Evolutionary conservation across 2,113 vertebrate species (phyloP).

Genomic region (Channa argus): DNA sequence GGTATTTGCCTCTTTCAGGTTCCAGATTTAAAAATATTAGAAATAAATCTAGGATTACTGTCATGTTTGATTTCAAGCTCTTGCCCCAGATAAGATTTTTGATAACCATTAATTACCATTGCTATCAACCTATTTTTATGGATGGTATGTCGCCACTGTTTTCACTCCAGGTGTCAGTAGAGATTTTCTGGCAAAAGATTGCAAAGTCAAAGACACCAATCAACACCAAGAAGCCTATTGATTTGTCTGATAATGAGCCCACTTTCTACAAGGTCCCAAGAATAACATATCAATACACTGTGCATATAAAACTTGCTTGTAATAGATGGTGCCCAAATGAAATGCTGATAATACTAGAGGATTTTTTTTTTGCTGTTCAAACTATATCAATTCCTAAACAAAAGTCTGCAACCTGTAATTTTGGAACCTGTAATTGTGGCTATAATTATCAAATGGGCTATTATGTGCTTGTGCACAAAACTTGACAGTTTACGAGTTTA

Average conservation of each 20-base stretch:
- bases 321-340: neutral
- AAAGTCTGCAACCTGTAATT: neutral
- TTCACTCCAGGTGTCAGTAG: conserved; percentile 30
- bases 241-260: conserved; percentile 69
- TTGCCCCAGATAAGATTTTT: too few relatives aligned
- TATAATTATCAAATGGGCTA: neutral
- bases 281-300: conserved; percentile 48
- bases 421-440: neutral
- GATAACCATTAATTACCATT: too few relatives aligned
- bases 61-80: too few relatives aligned
- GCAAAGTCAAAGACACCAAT: conserved; percentile 65
- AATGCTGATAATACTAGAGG: neutral
- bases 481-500: neutral
- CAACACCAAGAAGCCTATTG: conserved; percentile 60
- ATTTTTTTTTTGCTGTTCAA: neutral
- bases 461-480: neutral
- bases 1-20: too few relatives aligned
- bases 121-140: conserved; percentile 11
- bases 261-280: conserved; percentile 45
- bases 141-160: conserved; percentile 34
- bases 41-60: too few relatives aligned
- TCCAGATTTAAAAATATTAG: too few relatives aligned
- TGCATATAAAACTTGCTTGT: conserved; percentile 48
- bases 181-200: conserved; percentile 62
- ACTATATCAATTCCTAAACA: neutral